Conservation (phyloP, 1,140 invertebrate genomes). For the Amphibalanus amphitrite region DNA sequence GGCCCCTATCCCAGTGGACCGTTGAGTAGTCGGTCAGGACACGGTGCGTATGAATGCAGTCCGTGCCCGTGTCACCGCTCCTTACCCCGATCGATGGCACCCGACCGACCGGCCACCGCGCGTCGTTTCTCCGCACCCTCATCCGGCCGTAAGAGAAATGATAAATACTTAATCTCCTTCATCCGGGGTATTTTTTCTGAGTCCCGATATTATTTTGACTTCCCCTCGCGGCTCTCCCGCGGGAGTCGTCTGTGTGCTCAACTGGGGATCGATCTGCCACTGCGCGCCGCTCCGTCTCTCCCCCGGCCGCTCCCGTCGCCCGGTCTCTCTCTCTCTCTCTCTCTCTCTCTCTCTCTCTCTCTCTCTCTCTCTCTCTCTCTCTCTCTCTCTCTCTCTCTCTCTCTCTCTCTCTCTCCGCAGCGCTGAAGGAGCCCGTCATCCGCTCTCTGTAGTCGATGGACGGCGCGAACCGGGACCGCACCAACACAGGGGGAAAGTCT, state of each 20-base stretch:
- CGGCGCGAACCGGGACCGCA: too few species aligned
- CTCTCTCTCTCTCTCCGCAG: too few species aligned
- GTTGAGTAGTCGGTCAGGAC: too few species aligned
- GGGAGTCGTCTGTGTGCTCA: neutral
- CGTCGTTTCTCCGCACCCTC: neutral
- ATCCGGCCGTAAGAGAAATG: neutral
- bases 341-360: too few species aligned
- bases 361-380: neutral
- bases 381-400: too few species aligned
- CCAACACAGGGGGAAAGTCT: too few species aligned
- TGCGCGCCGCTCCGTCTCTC: constrained; percentile 3
- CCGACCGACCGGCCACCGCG: neutral
- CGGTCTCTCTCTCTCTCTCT: too few species aligned
- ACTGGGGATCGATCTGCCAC: neutral
- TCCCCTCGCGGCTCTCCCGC: neutral
- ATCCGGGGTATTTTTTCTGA: constrained; percentile 1
- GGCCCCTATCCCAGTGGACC: too few species aligned
- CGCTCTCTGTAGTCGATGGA: too few species aligned
- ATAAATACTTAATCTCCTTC: constrained; percentile 1
- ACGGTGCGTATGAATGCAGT: too few species aligned
- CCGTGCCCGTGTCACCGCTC: neutral
- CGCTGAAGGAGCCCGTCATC: too few species aligned
- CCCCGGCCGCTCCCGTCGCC: too few species aligned
- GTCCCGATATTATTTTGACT: neutral
- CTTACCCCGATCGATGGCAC: neutral